Evolutionary conservation across 2,797 vertebrate genomes (phyloP).

Genomic region (Ambastaia sidthimunki): DNA sequence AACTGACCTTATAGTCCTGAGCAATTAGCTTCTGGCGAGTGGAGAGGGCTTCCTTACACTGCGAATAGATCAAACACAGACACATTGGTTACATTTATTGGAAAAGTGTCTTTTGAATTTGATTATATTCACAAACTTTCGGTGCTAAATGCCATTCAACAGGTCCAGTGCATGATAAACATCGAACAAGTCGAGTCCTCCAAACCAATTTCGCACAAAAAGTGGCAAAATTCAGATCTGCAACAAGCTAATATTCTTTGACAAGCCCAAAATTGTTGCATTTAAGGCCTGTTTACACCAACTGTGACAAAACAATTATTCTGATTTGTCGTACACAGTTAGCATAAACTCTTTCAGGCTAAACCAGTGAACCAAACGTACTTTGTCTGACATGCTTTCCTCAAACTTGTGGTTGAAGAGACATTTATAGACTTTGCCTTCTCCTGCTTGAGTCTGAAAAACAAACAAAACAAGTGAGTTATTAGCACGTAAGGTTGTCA

Average conservation of each 20-base stretch:
- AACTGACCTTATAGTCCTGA: conserved; percentile 98
- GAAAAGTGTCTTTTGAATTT: no score
- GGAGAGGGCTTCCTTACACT: conserved; percentile 94
- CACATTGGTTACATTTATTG: no score
- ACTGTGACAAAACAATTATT: neutral
- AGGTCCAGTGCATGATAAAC: no score
- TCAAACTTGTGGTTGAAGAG: conserved; percentile 99
- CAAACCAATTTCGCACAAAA: no score
- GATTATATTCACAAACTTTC: no score
- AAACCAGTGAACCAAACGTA: conserved; percentile 60
- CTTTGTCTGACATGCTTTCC: conserved; percentile 94
- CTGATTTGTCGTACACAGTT: neutral
- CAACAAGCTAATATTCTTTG: no score
- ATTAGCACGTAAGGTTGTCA: neutral
- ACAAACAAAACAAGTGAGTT: conserved; percentile 6
- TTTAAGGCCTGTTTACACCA: no score
- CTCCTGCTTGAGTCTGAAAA: conserved; percentile 89
- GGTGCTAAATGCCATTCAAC: no score
- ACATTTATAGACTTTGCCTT: conserved; percentile 97
- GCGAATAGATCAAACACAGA: conserved; percentile 28
- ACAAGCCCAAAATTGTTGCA: no score
- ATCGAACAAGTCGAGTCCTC: no score
- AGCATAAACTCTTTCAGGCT: neutral
- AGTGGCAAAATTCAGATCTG: no score
- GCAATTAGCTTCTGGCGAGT: conserved; percentile 97